Evolutionary conservation across 2,888 invertebrate species (phyloP), one percentile per base, ranked within the genome.

Genomic region (Hydrotaea diabolus): DNA sequence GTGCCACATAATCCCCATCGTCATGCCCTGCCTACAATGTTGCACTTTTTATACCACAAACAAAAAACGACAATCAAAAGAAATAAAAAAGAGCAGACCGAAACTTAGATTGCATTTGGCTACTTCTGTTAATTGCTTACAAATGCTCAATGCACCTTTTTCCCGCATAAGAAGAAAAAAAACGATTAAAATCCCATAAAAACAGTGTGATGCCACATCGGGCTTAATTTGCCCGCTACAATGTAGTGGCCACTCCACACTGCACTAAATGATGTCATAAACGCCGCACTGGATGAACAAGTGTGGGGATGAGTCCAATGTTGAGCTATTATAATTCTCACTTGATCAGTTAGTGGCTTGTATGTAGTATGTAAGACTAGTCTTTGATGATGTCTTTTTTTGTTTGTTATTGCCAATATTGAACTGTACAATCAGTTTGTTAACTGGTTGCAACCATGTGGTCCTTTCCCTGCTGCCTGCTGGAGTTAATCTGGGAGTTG

Each of bases 61-160:
- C 31, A 31, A 31, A 31, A 66, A 69, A 15, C n/a, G 21, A 21
- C 46, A 13, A 21, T 17, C 11, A 9, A 19, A 39, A 8, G 13
- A 39, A 9, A 39, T 43, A 0, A 62, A 59, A 69, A 79, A 53
- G 9, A 13, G 13, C 23, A 23, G 62, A 43, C 31, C 17, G 53
- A 11, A 55, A 57, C 31, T 64, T 74, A 26, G 64, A 76, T 66
- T 66, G 71, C 43, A 64, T 74, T 74, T 46, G 26, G 77, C 66
- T 64, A 59, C 81, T 84, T 79, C 82, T 72, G 80, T 83, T 87
- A 87, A 87, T 87, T 87, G 86, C 80, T 86, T 85, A 86, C 85
- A 85, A 86, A 86, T 85, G 85, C 85, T 87, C 81, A 86, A 83
- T 86, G 85, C 83, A 81, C 78, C 78, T 84, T 81, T 80, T 80